Base-by-base conservation (phyloP, 2,888 invertebrate genomes). In the Hipparchia semele region DNA sequence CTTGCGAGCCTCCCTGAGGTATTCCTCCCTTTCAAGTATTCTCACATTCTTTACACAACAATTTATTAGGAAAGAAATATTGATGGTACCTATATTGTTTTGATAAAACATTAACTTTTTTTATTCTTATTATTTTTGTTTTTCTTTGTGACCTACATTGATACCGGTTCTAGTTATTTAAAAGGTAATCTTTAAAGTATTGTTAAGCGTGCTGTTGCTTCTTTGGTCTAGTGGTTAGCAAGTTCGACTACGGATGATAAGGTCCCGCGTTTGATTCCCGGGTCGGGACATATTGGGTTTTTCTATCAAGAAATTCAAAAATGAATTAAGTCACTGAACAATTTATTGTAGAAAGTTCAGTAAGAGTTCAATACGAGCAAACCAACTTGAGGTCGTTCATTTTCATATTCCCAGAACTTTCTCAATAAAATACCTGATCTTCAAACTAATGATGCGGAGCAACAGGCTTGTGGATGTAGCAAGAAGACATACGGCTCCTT, bases 401-500 rank as follows among this genome's bases (percentile, higher is more conserved):
- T 6, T 62, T 10, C 8, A 5, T 51, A 51, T 23, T 62, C 8
- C 8, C n/a, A 53, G 2, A 65, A 33, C 23, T 49, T 4, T 49
- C 8, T 33, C 6, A 53, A 10, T 12, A 39, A 65, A 53, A 51
- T 65, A 23, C 65, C 65, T 65, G 4, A 62, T 53, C 54, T 46
- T 33, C 59, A 60, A 66, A 70, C 53, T 67, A 67, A 58, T 67
- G 67, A 46, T 10, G 84, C 84, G 80, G 81, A 83, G 82, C 83
- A 82, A 83, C 79, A 80, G 85, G 82, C 85, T 65, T 87, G 86
- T 87, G 86, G 88, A 90, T 87, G 87, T 87, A 87, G 83, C 84
- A 89, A 86, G 88, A 87, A 91, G 90, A 90, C 81, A 85, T 89
- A 90, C 89, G 86, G 86, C 86, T 79, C 84, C 82, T 86, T 86